Percentiles rank a stretch among this genome's conserved stretches.
phyloP scores from a whole-genome alignment of 2,888 invertebrate species.

The Pachliopta kotzebuea region DNA sequence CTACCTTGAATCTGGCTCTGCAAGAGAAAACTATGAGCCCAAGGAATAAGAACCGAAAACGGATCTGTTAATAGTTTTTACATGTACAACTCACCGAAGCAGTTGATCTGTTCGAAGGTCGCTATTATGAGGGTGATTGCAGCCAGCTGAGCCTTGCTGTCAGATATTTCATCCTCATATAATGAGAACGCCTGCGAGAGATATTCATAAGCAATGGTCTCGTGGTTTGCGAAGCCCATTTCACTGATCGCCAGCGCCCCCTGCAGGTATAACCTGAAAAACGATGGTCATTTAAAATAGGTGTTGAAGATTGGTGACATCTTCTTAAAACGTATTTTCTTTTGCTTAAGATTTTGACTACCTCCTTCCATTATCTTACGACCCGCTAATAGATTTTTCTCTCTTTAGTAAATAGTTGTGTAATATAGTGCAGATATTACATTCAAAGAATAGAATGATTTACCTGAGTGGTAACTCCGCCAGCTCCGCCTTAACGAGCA shows the following conservation, averaged over 20 bases:
- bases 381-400: too few species aligned
- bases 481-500: constrained; percentile 96
- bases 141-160: constrained; percentile 97
- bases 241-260: constrained; percentile 96
- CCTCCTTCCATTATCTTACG: too few species aligned
- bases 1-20: too few species aligned
- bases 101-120: constrained; percentile 96
- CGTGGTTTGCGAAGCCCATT: constrained; percentile 96
- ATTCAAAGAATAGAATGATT: not conserved
- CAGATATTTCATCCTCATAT: constrained; percentile 99
- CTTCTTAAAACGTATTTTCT: too few species aligned
- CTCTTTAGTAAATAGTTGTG: too few species aligned
- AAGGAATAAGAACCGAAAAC: too few species aligned
- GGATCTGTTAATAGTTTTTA: too few species aligned
- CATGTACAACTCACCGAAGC: constrained; percentile 83
- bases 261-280: constrained; percentile 89
- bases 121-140: constrained; percentile 97
- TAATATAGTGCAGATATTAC: too few species aligned
- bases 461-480: constrained; percentile 94
- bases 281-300: too few species aligned
- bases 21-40: too few species aligned
- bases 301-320: too few species aligned
- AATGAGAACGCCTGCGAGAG: constrained; percentile 97
- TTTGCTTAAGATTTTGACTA: too few species aligned
- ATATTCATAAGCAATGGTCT: constrained; percentile 99